These are phyloP conservation scores for Eudorcas thomsonii DNA, from an alignment of 2,113 vertebrate species.

Conservation along the genomic window DNA sequence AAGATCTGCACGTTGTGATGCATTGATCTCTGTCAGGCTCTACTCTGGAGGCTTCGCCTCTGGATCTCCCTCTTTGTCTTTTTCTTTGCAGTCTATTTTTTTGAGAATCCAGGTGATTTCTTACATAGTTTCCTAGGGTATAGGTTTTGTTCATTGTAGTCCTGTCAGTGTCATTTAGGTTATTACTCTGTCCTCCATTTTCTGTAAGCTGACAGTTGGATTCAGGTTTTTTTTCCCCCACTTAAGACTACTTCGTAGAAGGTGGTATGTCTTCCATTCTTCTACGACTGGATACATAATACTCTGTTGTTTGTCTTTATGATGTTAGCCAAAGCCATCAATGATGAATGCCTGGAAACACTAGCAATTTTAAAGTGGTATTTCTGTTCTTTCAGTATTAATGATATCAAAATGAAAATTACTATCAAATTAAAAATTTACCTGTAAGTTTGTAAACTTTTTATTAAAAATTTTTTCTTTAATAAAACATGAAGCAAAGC, in stretches of 20 bases:
- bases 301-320: background rate
- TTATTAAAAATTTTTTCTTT: background rate
- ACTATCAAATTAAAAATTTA: background rate
- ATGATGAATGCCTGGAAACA: background rate
- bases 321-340: background rate
- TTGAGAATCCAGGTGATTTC: background rate
- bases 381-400: background rate
- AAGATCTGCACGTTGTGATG: background rate
- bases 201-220: background rate
- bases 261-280: background rate
- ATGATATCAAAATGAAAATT: background rate
- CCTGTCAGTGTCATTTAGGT: background rate
- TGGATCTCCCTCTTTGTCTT: background rate
- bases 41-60: background rate
- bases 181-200: background rate
- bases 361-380: background rate
- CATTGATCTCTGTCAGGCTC: background rate
- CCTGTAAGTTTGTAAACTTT: background rate
- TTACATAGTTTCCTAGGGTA: background rate
- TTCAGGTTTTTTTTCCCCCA: background rate
- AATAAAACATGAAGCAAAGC: background rate
- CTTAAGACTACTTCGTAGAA: background rate
- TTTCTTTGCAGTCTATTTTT: background rate
- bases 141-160: background rate
- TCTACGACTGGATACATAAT: background rate